Evolutionary conservation across 2,888 invertebrate species (phyloP).

Genomic region (Diarsia rubi): DNA sequence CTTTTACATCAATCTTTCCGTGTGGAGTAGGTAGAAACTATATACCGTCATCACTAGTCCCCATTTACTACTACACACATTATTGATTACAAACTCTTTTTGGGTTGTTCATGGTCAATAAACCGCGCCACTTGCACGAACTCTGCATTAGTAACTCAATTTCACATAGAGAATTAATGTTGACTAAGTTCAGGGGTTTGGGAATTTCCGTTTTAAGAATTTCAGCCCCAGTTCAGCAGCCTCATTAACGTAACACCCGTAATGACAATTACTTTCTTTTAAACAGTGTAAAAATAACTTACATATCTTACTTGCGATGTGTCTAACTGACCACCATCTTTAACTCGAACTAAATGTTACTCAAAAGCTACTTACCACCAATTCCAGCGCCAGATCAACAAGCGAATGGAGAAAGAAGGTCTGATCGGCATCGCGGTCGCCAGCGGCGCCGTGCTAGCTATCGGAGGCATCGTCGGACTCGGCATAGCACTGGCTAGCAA

Average conservation of each 20-base stretch:
- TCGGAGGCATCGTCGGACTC: slow-evolving; percentile 95
- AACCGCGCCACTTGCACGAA: not conserved
- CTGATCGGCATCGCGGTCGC: slow-evolving; percentile 97
- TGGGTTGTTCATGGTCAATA: not conserved
- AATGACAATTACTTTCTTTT: not conserved
- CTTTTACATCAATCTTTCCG: not conserved
- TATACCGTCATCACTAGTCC: not conserved
- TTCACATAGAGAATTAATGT: not conserved
- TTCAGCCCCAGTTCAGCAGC: not conserved
- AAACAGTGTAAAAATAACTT: not conserved
- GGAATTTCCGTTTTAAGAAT: no score
- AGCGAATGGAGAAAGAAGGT: slow-evolving; percentile 98
- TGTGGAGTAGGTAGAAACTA: not conserved
- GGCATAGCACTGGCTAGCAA: slow-evolving; percentile 94
- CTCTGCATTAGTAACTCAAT: not conserved
- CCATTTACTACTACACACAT: not conserved
- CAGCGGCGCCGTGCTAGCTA: slow-evolving; percentile 96
- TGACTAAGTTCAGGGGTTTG: no score
- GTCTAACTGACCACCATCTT: not conserved
- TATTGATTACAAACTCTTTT: not conserved
- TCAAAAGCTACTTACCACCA: not conserved
- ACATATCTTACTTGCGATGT: not conserved
- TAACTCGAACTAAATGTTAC: not conserved
- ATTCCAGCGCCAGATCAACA: slow-evolving; percentile 95
- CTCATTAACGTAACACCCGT: not conserved